A percentile compares a stretch with the other conserved stretches of the same genome.
Conservation (phyloP, 2,888 invertebrate species). For the Crematogaster levior region DNA sequence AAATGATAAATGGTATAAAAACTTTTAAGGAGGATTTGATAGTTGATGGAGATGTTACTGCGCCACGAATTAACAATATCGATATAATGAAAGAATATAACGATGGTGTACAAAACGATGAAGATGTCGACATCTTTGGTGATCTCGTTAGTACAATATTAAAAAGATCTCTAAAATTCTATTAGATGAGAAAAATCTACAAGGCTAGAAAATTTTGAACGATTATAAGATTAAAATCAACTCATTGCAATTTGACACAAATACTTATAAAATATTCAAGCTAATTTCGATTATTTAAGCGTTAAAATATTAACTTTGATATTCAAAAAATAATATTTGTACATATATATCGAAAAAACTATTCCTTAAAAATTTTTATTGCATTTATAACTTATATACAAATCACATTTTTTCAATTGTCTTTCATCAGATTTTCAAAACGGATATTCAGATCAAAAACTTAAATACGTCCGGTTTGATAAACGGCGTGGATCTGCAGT, state of each 20-base stretch:
- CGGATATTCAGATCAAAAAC: conserved; percentile 57
- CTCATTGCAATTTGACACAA: not conserved
- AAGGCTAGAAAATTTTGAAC: not conserved
- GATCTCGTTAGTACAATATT: conserved; percentile 71
- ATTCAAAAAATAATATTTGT: not conserved
- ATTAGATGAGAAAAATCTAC: not conserved
- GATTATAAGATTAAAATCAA: not conserved
- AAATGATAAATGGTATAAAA: conserved; percentile 69
- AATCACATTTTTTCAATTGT: conserved; percentile 6
- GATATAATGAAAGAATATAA: conserved; percentile 65
- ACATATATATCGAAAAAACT: not conserved
- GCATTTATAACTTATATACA: not conserved
- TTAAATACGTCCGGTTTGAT: conserved; percentile 63
- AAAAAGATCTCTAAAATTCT: not conserved
- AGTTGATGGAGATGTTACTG: conserved; percentile 67
- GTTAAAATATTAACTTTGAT: not conserved
- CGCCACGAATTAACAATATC: conserved; percentile 66
- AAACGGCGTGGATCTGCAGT: conserved; percentile 65
- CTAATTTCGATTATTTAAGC: not conserved
- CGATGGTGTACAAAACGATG: conserved; percentile 68
- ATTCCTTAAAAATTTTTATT: not conserved
- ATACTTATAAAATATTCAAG: not conserved
- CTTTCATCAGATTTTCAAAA: conserved; percentile 70
- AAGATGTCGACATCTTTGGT: conserved; percentile 75
- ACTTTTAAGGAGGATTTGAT: conserved; percentile 68